Evolutionary conservation across 2,797 vertebrate species (phyloP), one percentile per base, ranked within the genome.

Genomic region (Catostomus latipinnis): DNA sequence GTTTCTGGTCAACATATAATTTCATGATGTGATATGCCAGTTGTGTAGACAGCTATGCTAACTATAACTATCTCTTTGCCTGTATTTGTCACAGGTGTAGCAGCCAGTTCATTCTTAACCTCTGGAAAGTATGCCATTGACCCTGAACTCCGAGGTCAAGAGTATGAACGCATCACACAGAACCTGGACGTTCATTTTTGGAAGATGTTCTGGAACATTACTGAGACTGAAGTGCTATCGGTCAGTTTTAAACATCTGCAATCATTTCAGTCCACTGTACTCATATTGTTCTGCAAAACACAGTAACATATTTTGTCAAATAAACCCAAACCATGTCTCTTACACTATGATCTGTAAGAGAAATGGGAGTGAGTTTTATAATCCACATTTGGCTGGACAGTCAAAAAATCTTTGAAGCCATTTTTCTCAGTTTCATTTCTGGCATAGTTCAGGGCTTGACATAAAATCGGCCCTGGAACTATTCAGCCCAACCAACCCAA

Each of bases 181-280:
- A 97, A 97, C 89, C 88, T 98, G 82, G 96, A 98, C 0, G 94
- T 97, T 16, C 95, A 96, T 82, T 98, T 98, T 88, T 98, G 97
- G 97, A 98, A 97, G 85, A 86, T 90, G 1, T 98, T 96, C 90
- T 98, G 97, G 96, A 97, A 97, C 82, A 92, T 98, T 78, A 97
- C 96, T 0, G 96, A 97, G 91, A 97, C 93, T 0, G 95, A 97
- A 83, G 85, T 97, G 86, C 88, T 97, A 7, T 96, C 96, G 22
- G 96, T 97, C 85, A 95, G 96, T 82, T 58, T 78, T 74, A 58
- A 49, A 46, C 34, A 65, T 65, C 18, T n/a, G 62, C 4, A 4
- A 34, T 34, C 2, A 34, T 34, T 34, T 34, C 34, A 34, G 34
- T 34, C 2, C 34, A 34, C 34, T 34, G 34, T 2, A 34, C 2